Base-by-base conservation (phyloP, 2,113 vertebrate genomes). In the Elephantulus edwardii region DNA sequence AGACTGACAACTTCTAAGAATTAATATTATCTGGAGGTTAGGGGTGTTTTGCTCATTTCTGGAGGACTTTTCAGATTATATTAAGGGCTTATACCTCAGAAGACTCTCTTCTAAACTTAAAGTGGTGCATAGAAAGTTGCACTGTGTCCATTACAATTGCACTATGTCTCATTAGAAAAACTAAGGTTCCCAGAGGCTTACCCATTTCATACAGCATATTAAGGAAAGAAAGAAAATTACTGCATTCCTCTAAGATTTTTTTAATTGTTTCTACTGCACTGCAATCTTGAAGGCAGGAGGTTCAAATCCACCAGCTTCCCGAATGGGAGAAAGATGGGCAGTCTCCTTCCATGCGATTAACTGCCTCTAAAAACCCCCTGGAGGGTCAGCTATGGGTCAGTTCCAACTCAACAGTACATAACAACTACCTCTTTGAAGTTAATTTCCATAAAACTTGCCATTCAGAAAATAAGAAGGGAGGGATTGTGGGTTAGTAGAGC, bases 401-500 rank as follows among this genome's bases (percentile, higher is more conserved):
- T n/a, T n/a, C n/a, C n/a, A n/a, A n/a, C n/a, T n/a, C n/a, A n/a
- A n/a, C n/a, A n/a, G n/a, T n/a, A n/a, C n/a, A n/a, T n/a, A n/a
- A n/a, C n/a, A n/a, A n/a, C 66, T 85, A 13, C 14, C 28, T 19
- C 90, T 82, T 90, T 78, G 78, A 66, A 22, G 74, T 86, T n/a
- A 93, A 78, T 38, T 76, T 64, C 5, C 12, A 5, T 86, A 75
- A 86, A 94, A 81, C n/a, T 77, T 89, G 44, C 77, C 72, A 81
- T 64, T 50, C 0, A 70, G 52, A 85, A 86, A 35, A 86, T 20
- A 50, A 68, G 90, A 22, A 72, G 50, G 2, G 35, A n/a, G n/a
- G n/a, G n/a, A n/a, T n/a, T n/a, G n/a, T n/a, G n/a, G n/a, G n/a
- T n/a, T n/a, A n/a, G n/a, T n/a, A n/a, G n/a, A n/a, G n/a, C n/a